Base-by-base conservation (phyloP, 92 coral and sea anemone genomes). In the Bergia puertoricense region DNA sequence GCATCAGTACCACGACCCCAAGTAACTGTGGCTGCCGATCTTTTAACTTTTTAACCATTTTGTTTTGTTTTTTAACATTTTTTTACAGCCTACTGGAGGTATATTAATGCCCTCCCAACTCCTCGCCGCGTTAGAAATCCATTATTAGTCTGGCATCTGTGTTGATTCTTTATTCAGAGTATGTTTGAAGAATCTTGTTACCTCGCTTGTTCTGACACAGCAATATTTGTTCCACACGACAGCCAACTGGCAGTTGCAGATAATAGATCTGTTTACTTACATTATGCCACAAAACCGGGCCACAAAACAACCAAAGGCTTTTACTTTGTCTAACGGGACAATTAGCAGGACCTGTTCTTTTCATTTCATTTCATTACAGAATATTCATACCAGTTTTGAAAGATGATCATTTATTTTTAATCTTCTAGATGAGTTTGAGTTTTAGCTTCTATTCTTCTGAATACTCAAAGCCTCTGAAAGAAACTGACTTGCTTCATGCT, bases 361-460 rank as follows among this genome's bases (percentile, higher is more conserved):
- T 67, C 38, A 79, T 72, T 84, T 84, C 79, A 71, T 71, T 84
- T 84, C 79, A 71, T 71, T 84, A 71, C 69, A 72, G 67, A 48
- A 71, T 30, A 43, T 71, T 84, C 65, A 71, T 79, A 84, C 45
- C 67, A 30, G 18, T 84, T 84, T 72, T 57, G 10, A 84, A 43
- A 71, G 43, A 50, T 2, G 48, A 36, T 13, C 23, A 48, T 14
- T 69, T 37, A 6, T 20, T 43, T 42, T 42, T 45, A 68, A 84
- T 69, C 87, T 44, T 44, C 67, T 46, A 13, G 59, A 23, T 36
- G 68, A 71, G 54, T 84, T 37, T 72, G 67, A 45, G 38, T 39
- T 69, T 23, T 22, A 67, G 14, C 37, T 43, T 44, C 37, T 15
- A 23, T 44, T 1, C 37, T 36, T 7, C 77, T 45, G 30, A 45